These are phyloP conservation scores for Phyto melanocephala DNA, from an alignment of 2,888 invertebrate species.

Conservation along the genomic window DNA sequence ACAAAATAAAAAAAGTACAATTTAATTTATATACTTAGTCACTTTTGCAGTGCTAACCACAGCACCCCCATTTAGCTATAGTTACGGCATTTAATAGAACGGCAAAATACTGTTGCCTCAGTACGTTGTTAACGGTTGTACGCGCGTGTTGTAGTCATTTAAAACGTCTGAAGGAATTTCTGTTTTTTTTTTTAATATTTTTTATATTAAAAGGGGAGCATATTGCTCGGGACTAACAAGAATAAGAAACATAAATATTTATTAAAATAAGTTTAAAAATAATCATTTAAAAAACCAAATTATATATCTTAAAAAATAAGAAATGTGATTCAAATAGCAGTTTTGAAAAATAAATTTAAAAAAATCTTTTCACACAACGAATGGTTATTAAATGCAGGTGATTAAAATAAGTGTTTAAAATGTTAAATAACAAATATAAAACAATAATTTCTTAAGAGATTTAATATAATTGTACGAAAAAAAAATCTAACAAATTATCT, in stretches of 20 bases:
- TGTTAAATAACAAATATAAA: neutral
- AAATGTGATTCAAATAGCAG: constrained; percentile 56
- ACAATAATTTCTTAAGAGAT: neutral
- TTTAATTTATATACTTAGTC: neutral
- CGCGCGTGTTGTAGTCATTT: constrained; percentile 62
- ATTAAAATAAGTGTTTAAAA: constrained; percentile 17
- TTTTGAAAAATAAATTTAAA: constrained; percentile 17
- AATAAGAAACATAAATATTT: neutral
- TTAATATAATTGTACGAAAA: neutral
- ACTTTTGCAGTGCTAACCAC: neutral
- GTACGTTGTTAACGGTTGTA: constrained; percentile 64
- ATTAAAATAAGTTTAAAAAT: neutral
- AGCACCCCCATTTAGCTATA: constrained; percentile 13
- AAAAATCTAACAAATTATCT: neutral
- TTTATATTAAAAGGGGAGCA: constrained; percentile 52
- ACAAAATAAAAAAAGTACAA: too few species aligned
- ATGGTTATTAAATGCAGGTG: constrained; percentile 43
- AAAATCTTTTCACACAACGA: constrained; percentile 30
- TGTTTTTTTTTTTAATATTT: constrained; percentile 35
- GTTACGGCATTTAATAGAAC: constrained; percentile 37
- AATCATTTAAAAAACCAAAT: neutral
- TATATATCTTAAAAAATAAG: constrained; percentile 18
- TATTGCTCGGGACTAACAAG: constrained; percentile 59
- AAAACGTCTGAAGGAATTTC: constrained; percentile 61
- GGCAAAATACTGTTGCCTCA: constrained; percentile 57